Base-by-base conservation (phyloP, 2,888 invertebrate genomes). In the Ganaspis brasiliensis region DNA sequence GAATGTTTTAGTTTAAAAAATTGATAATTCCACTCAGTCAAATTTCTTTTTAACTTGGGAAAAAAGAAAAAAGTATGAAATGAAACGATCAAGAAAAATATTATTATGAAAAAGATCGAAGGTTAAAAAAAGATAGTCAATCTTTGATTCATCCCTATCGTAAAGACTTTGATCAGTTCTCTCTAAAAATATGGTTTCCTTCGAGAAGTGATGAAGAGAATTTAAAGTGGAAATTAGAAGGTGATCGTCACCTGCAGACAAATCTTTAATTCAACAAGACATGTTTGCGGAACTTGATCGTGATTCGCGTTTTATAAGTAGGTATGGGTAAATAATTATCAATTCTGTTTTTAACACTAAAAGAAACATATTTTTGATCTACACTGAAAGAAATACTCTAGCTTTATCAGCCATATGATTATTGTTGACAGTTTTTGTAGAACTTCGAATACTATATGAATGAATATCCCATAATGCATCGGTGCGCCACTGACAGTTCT, bases 221-320 rank as follows among this genome's bases (percentile, higher is more conserved):
- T 79, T 75, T 73, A 56, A 74, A 77, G 76, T 63, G 63, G 78
- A 26, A 80, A 67, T 74, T 73, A 73, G 55, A 73, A 56, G 16
- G 71, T 72, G 79, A 81, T 83, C 85, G 81, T 81, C 85, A 83
- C 85, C 82, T 82, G 82, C 81, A 76, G 56, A 45, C 49, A 70
- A 76, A 85, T 85, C 85, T 85, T 85, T 85, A 85, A 85, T 85
- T 85, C 85, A 85, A 82, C 78, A 79, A 45, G 71, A 56, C 67
- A 74, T 72, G 45, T 24, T 55, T 63, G 74, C 75, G 76, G 72
- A 59, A 26, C n/a, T 45, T 12, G 19, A 55, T 80, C 82, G 80
- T 79, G 78, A 82, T 82, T 82, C 86, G 82, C 86, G 82, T 85
- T 83, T 82, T 83, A 78, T 79, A 76, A 82, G 83, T 82, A 85